Conservation (phyloP, 2,888 invertebrate genomes). For the Cabera pusaria region DNA sequence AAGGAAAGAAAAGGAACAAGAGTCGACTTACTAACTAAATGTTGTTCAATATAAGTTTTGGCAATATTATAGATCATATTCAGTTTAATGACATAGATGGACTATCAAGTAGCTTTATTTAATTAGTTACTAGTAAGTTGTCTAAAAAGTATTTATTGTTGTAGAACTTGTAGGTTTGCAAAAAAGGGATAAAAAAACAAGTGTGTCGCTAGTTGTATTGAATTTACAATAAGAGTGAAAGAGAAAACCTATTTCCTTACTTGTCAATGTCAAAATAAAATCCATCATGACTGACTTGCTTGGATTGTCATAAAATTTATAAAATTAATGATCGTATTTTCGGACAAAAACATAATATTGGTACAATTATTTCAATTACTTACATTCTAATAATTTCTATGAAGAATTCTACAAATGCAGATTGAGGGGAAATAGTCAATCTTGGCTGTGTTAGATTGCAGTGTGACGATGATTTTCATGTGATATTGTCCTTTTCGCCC, state of each 20-base stretch:
- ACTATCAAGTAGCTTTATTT: no score
- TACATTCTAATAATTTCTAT: background rate
- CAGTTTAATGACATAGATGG: no score
- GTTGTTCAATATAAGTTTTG: no score
- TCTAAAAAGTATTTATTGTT: no score
- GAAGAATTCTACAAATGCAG: background rate
- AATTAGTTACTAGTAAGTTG: no score
- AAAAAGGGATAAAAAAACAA: no score
- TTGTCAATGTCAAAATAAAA: slow-evolving; percentile 49
- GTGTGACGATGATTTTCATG: slow-evolving; percentile 24
- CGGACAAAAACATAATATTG: slow-evolving; percentile 28
- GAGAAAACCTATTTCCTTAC: slow-evolving; percentile 23
- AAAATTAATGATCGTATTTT: slow-evolving; percentile 29
- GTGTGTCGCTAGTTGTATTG: no score
- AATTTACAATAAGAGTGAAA: no score
- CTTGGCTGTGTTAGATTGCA: slow-evolving; percentile 5
- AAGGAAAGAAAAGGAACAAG: no score
- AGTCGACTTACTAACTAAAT: no score
- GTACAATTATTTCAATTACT: slow-evolving; percentile 12
- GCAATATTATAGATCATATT: no score
- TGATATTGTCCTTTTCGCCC: slow-evolving; percentile 24
- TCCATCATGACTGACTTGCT: slow-evolving; percentile 34
- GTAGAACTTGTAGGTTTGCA: no score
- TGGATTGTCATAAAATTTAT: slow-evolving; percentile 37
- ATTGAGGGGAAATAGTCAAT: background rate